phyloP scores from a whole-genome alignment of 2,797 vertebrate species.

The Bradypodion pumilum region DNA sequence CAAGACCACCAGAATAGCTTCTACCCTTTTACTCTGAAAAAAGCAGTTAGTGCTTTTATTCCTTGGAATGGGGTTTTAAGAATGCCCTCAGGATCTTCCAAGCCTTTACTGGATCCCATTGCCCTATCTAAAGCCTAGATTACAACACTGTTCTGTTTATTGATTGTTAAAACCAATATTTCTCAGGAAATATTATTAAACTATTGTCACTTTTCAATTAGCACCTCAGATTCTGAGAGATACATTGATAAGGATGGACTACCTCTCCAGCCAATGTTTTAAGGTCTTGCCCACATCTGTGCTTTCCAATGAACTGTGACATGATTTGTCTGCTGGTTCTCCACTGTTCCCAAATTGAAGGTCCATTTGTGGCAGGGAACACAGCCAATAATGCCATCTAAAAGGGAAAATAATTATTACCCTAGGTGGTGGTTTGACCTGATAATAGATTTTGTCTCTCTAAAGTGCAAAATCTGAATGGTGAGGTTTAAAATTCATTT shows the following conservation, averaged over 20 bases:
- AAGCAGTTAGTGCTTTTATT: slow-evolving; percentile 4
- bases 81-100: not conserved
- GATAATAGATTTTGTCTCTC: not conserved
- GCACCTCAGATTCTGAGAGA: not conserved
- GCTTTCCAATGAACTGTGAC: slow-evolving; percentile 1
- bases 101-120: not conserved
- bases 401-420: slow-evolving; percentile 13
- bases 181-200: not conserved
- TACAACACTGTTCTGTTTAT: slow-evolving; percentile 26
- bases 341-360: not conserved
- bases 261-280: not conserved
- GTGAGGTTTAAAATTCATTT: not conserved
- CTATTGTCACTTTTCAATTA: not conserved
- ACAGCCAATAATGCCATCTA: not conserved
- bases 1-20: not conserved
- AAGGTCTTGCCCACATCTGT: not conserved
- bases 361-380: not conserved
- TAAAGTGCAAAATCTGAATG: not conserved
- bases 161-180: not conserved
- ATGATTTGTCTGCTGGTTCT: not conserved
- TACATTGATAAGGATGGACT: not conserved
- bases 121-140: not conserved
- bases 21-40: not conserved
- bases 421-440: not conserved
- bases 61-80: not conserved